A percentile compares a stretch with the other conserved stretches of the same genome.
These are phyloP conservation scores for Aphelinus atriplicis DNA, from an alignment of 1,140 invertebrate genomes.

Conservation along the genomic window DNA sequence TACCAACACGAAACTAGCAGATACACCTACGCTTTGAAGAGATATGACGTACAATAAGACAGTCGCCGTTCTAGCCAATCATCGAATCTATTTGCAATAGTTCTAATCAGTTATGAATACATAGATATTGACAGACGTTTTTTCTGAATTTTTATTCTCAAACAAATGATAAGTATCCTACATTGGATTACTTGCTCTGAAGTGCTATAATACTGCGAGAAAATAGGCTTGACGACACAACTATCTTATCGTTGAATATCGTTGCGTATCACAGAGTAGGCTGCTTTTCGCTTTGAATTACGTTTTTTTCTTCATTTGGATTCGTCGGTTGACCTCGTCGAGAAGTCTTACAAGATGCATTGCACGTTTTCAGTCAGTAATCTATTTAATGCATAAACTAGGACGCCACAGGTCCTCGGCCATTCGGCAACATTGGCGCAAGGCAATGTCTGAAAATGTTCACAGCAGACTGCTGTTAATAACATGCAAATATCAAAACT, in stretches of 20 bases:
- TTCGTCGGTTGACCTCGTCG: constrained; percentile 47
- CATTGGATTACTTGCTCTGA: no score
- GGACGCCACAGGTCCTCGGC: constrained; percentile 35
- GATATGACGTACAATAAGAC: constrained; percentile 42
- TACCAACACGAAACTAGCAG: constrained; percentile 42
- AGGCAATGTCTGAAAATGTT: constrained; percentile 13
- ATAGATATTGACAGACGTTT: background rate
- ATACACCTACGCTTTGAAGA: constrained; percentile 49
- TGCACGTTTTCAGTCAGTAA: constrained; percentile 41
- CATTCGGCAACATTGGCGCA: constrained; percentile 10
- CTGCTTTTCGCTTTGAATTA: constrained; percentile 43
- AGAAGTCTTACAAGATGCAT: constrained; percentile 50
- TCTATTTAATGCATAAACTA: constrained; percentile 45
- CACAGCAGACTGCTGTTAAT: constrained; percentile 38
- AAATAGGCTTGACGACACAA: constrained; percentile 40
- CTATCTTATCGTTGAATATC: constrained; percentile 49
- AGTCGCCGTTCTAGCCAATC: constrained; percentile 36
- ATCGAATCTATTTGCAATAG: no score
- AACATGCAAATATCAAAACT: constrained; percentile 59
- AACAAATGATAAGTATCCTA: no score
- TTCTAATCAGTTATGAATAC: background rate
- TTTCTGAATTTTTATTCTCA: no score
- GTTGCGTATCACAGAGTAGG: constrained; percentile 56
- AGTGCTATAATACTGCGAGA: no score
- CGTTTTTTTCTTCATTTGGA: constrained; percentile 34